Conservation (phyloP, 2,888 invertebrate species). For the Macrophya annulata region DNA sequence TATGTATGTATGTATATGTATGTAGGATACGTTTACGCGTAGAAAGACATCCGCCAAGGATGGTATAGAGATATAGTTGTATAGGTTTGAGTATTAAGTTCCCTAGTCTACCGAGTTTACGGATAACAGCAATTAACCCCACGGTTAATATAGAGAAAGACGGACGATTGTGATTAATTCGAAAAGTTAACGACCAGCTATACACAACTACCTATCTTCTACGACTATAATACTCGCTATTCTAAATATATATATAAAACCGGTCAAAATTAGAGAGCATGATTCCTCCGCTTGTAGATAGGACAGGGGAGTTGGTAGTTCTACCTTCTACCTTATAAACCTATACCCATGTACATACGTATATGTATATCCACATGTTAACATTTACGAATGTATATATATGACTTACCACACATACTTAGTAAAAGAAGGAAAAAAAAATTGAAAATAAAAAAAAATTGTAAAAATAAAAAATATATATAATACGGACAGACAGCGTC, state of each 20-base stretch:
- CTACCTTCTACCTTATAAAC: background rate
- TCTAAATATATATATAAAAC: slow-evolving; percentile 72
- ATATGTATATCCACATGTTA: too few relatives aligned
- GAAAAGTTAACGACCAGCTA: slow-evolving; percentile 77
- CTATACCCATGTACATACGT: too few relatives aligned
- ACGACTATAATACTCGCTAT: slow-evolving; percentile 52
- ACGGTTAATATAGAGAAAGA: slow-evolving; percentile 70
- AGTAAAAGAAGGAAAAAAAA: too few relatives aligned
- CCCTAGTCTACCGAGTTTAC: slow-evolving; percentile 59
- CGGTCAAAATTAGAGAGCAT: slow-evolving; percentile 78
- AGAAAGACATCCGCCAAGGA: too few relatives aligned
- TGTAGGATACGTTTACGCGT: too few relatives aligned
- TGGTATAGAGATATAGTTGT: background rate
- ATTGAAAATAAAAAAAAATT: too few relatives aligned
- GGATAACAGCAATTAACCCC: slow-evolving; percentile 78
- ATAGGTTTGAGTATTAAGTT: background rate
- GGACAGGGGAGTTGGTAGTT: background rate
- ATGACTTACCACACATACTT: background rate
- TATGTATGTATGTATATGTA: too few relatives aligned
- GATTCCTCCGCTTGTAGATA: slow-evolving; percentile 67
- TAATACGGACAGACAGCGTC: slow-evolving; percentile 68
- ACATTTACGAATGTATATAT: too few relatives aligned
- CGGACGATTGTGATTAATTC: slow-evolving; percentile 78
- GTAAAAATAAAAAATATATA: background rate
- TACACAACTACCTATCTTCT: too few relatives aligned